Conservation (phyloP, 2,797 vertebrate genomes). For the Syndactyla subalaris region DNA sequence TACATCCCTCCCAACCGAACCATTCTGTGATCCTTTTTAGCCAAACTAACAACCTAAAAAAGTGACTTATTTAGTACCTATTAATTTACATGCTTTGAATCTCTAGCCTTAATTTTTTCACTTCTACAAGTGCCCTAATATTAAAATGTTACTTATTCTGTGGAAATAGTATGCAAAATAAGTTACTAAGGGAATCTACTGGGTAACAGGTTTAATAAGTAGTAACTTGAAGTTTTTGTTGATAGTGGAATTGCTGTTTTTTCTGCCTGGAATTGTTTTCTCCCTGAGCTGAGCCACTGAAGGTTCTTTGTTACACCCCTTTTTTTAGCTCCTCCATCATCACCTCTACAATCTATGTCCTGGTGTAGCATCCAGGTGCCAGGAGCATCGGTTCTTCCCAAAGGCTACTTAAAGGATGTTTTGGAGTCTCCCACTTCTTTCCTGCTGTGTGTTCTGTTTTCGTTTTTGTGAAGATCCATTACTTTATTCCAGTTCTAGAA, state of each 20-base stretch:
- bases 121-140: not conserved
- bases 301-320: not conserved
- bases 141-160: not conserved
- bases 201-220: not conserved
- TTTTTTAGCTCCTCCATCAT: not conserved
- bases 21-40: not conserved
- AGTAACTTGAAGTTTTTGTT: not conserved
- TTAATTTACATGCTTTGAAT: not conserved
- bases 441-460: not conserved
- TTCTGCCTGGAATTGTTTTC: not conserved
- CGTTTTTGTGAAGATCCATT: not conserved
- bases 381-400: not conserved
- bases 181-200: not conserved
- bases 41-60: constrained; percentile 37
- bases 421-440: not conserved
- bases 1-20: not conserved
- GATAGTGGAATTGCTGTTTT: not conserved
- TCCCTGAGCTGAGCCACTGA: not conserved
- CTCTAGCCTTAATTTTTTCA: not conserved
- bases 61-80: accelerated
- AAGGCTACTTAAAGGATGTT: not conserved
- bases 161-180: not conserved
- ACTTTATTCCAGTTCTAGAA: not conserved
- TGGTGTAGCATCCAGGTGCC: not conserved
- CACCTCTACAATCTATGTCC: not conserved